phyloP scores from a whole-genome alignment of 2,888 invertebrate species.

The Shargacucullia verbasci region DNA sequence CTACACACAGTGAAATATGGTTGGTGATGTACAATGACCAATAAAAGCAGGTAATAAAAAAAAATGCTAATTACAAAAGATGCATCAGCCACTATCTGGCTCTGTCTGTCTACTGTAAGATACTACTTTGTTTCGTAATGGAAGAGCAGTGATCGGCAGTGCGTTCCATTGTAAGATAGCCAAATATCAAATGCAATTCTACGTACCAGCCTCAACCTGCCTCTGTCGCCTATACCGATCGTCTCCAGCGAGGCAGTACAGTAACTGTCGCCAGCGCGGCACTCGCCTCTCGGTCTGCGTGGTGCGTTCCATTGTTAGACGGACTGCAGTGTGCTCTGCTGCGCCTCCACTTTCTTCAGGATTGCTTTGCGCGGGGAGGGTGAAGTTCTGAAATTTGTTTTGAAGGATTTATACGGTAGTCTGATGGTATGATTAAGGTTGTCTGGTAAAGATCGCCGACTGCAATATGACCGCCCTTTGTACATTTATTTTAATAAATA shows the following conservation, averaged over 20 bases:
- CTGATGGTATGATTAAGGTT: too few relatives aligned
- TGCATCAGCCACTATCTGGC: too few relatives aligned
- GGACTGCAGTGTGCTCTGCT: constrained; percentile 71
- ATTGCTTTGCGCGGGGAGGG: constrained; percentile 70
- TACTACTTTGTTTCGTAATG: too few relatives aligned
- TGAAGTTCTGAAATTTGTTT: constrained; percentile 72
- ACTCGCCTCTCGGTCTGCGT: constrained; percentile 94
- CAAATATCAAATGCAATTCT: neutral
- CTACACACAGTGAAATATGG: too few relatives aligned
- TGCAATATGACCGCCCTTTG: too few relatives aligned
- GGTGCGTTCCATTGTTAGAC: constrained; percentile 93
- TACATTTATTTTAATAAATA: too few relatives aligned
- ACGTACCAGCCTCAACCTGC: constrained; percentile 91
- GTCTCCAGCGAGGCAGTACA: constrained; percentile 94
- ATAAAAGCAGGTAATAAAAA: too few relatives aligned
- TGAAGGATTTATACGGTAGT: neutral
- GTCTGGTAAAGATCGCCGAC: too few relatives aligned
- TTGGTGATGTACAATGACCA: too few relatives aligned
- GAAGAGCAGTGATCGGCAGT: too few relatives aligned
- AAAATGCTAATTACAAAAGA: too few relatives aligned
- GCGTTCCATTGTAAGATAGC: neutral
- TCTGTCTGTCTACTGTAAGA: too few relatives aligned
- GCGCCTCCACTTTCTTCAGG: constrained; percentile 61
- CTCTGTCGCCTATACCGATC: constrained; percentile 92
- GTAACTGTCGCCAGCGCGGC: constrained; percentile 93